Base-by-base conservation (phyloP, 2,888 invertebrate genomes). In the Ceratothoa steindachneri region DNA sequence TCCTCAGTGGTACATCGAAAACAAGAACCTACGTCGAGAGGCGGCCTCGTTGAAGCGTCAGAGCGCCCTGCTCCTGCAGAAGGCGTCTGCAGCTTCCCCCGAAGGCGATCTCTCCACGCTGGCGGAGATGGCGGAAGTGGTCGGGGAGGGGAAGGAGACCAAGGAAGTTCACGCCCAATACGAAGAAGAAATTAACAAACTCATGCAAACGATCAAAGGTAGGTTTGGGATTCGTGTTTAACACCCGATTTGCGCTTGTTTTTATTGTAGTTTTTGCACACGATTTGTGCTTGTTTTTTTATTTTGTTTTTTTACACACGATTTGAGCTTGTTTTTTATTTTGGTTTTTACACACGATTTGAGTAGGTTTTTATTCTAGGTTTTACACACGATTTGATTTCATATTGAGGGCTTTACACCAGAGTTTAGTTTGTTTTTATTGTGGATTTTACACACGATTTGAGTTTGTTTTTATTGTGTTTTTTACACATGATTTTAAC, bases 1-100 rank as follows among this genome's bases (percentile, higher is more conserved):
- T n/a, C n/a, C n/a, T n/a, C 87, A 90, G 85, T 91, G 91, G 91
- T 91, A 91, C 85, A 89, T 89, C 77, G 90, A 91, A 85, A 91
- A 91, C 82, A 89, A 90, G 75, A 88, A 89, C 82, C 83, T 91
- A 69, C 70, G 77, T n/a, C 70, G 73, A 5, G 77, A 77, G 22
- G 55, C 73, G 22, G 70, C 67, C 4, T 66, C 60, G 19, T 55
- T 73, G 24, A 90, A 91, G 83, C 84, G 91, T 19, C 87, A 88
- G 80, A 91, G 90, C 78, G 87, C 89, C 0, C 87, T 88, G 30
- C 84, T 91, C 51, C 83, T 89, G 74, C 89, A 89, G 80, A 88
- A 88, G 64, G 86, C 87, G 80, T 81, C 84, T 67, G 83, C 86
- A 71, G 84, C 89, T n/a, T 89, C 89, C n/a, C 83, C 87, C 0